These are phyloP conservation scores for Parnassius mnemosyne DNA, from an alignment of 2,888 invertebrate species.

Conservation along the genomic window DNA sequence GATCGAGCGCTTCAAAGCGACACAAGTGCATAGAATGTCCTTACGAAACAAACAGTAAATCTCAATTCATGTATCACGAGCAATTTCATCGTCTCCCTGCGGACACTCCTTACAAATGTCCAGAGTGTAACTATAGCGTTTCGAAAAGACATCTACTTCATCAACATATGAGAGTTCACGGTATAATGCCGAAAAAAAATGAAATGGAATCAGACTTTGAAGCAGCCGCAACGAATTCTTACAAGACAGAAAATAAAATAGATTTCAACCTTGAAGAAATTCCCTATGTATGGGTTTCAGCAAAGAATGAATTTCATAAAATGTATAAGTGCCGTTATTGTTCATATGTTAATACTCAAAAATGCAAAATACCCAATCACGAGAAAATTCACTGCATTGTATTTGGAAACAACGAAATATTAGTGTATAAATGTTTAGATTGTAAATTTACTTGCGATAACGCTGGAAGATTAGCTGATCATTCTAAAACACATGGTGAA, in stretches of 20 bases:
- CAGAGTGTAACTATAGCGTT: slow-evolving; percentile 90
- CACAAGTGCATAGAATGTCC: slow-evolving; percentile 91
- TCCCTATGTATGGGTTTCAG: slow-evolving; percentile 88
- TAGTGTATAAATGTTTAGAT: slow-evolving; percentile 84
- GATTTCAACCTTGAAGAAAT: slow-evolving; percentile 79
- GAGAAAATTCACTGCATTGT: slow-evolving; percentile 86
- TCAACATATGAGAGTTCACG: slow-evolving; percentile 90
- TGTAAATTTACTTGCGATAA: slow-evolving; percentile 90
- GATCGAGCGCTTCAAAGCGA: slow-evolving; percentile 71
- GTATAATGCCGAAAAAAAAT: slow-evolving; percentile 72
- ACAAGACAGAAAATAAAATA: slow-evolving; percentile 42
- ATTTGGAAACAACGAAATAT: slow-evolving; percentile 76
- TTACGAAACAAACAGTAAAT: slow-evolving; percentile 91
- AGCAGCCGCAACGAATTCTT: slow-evolving; percentile 42
- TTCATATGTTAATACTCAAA: slow-evolving; percentile 90
- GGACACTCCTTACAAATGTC: slow-evolving; percentile 89
- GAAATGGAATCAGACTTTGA: slow-evolving; percentile 69
- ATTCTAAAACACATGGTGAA: slow-evolving; percentile 88
- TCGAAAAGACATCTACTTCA: slow-evolving; percentile 90
- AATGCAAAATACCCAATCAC: slow-evolving; percentile 90
- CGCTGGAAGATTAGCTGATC: slow-evolving; percentile 84
- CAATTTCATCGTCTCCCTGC: slow-evolving; percentile 88
- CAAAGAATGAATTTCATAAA: slow-evolving; percentile 86
- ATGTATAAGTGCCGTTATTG: slow-evolving; percentile 93
- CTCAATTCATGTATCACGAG: slow-evolving; percentile 92